These are phyloP conservation scores for Pollenia angustigena DNA, from an alignment of 2,888 invertebrate species.

Conservation along the genomic window DNA sequence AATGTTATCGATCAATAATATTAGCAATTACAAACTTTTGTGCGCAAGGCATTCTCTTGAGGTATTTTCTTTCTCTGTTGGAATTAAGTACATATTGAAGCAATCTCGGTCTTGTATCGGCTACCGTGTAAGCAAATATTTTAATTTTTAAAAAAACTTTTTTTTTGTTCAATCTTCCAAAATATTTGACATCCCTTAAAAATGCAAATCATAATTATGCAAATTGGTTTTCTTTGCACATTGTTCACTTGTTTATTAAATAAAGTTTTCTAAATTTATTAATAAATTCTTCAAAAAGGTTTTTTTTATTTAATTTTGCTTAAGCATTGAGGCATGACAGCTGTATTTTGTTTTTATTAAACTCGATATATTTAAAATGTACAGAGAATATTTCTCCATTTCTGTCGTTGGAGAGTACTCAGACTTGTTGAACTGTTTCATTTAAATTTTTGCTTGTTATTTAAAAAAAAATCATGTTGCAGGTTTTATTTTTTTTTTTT, in stretches of 20 bases:
- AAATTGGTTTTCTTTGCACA: background rate
- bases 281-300: background rate
- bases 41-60: too few species aligned
- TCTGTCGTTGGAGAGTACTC: background rate
- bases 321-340: slow-evolving; percentile 50
- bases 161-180: too few species aligned
- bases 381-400: background rate
- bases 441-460: slow-evolving; percentile 49
- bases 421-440: slow-evolving; percentile 10
- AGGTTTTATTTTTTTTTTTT: background rate
- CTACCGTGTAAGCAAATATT: too few species aligned
- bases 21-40: too few species aligned
- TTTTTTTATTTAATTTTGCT: background rate
- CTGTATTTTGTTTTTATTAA: slow-evolving; percentile 58
- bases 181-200: too few species aligned
- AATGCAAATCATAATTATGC: slow-evolving; percentile 3
- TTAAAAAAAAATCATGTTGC: slow-evolving; percentile 34
- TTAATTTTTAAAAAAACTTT: too few species aligned
- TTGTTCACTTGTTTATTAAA: slow-evolving; percentile 1
- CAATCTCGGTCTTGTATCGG: too few species aligned
- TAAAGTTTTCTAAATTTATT: background rate
- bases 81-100: too few species aligned
- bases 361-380: slow-evolving; percentile 12
- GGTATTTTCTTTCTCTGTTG: too few species aligned
- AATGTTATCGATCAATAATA: too few species aligned